phyloP scores from a whole-genome alignment of 2,888 invertebrate species.

The Nineta flava region DNA sequence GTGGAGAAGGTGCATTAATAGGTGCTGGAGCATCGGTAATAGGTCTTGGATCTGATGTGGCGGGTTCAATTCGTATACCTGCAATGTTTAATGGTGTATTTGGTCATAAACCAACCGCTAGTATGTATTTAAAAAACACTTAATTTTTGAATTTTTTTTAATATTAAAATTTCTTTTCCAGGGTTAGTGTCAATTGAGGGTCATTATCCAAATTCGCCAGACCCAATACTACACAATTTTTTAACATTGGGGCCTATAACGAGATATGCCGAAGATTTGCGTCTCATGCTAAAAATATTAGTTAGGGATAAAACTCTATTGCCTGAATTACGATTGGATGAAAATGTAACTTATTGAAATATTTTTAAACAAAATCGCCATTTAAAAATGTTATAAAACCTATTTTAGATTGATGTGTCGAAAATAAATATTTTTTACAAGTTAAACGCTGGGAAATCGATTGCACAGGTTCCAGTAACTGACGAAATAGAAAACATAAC shows the following conservation, averaged over 20 bases:
- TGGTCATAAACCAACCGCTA: constrained; percentile 70
- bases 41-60: constrained; percentile 73
- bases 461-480: constrained; percentile 34
- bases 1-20: constrained; percentile 51
- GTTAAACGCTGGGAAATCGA: constrained; percentile 38
- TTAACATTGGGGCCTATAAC: constrained; percentile 57
- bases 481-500: constrained; percentile 34
- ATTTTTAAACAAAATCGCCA: no score
- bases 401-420: constrained; percentile 17
- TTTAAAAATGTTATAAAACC: no score
- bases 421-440: constrained; percentile 31
- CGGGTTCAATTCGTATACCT: constrained; percentile 76
- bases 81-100: constrained; percentile 75
- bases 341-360: constrained; percentile 25
- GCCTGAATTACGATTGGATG: constrained; percentile 28
- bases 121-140: constrained; percentile 25
- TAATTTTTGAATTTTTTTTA: neutral
- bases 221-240: constrained; percentile 31
- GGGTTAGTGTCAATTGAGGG: constrained; percentile 39
- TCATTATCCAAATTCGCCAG: constrained; percentile 39
- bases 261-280: constrained; percentile 61
- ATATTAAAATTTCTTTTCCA: no score
- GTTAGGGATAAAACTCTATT: constrained; percentile 28
- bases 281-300: constrained; percentile 45
- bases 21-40: constrained; percentile 59